These are phyloP conservation scores for Rotaria macrura DNA, from an alignment of 2,888 invertebrate species.

Conservation along the genomic window DNA sequence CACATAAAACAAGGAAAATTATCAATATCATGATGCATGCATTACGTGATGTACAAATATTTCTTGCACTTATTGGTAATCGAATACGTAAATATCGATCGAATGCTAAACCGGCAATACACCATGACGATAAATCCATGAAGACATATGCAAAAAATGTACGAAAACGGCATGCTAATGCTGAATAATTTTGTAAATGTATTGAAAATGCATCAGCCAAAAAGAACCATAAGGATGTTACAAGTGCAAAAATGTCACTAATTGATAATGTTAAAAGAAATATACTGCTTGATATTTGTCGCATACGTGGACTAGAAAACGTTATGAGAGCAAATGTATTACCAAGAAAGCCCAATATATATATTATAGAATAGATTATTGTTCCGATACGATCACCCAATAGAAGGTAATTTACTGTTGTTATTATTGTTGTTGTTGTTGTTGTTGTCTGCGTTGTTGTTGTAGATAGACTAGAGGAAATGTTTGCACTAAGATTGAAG, in stretches of 20 bases:
- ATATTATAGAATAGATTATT: not conserved
- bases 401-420: not conserved
- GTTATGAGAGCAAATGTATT: not conserved
- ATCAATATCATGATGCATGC: not conserved
- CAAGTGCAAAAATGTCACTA: not conserved
- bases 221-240: not conserved
- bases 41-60: not conserved
- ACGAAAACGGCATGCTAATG: not conserved
- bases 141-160: not conserved
- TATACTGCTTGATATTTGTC: not conserved
- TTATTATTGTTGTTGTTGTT: no score
- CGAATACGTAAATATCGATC: not conserved
- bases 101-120: not conserved
- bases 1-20: not conserved
- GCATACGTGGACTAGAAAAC: not conserved
- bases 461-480: no score
- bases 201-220: not conserved
- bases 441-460: not conserved
- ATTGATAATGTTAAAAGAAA: not conserved
- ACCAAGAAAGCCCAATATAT: not conserved
- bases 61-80: not conserved
- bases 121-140: slow-evolving; percentile 9
- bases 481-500: not conserved
- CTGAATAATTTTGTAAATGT: not conserved
- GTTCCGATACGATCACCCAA: not conserved